These are phyloP conservation scores for Mythimna vitellina DNA, from an alignment of 2,888 invertebrate species.

Conservation along the genomic window DNA sequence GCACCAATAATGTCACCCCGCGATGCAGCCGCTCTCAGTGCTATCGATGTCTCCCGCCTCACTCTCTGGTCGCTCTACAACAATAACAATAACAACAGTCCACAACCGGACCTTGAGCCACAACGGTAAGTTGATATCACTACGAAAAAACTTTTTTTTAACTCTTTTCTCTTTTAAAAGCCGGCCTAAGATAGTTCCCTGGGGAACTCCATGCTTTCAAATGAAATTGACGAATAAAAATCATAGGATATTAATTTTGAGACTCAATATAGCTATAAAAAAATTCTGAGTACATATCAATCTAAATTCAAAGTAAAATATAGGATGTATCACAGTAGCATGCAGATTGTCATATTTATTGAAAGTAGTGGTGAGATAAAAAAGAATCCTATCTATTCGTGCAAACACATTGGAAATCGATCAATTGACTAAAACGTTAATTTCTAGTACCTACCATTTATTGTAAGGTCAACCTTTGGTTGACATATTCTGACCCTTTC, in stretches of 20 bases:
- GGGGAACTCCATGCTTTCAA: background rate
- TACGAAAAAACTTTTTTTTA: background rate
- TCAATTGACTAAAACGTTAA: background rate
- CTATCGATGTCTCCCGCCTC: constrained; percentile 94
- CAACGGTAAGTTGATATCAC: constrained; percentile 80
- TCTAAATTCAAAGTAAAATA: background rate
- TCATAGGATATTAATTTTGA: background rate
- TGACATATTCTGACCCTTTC: constrained; percentile 48
- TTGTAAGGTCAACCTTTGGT: constrained; percentile 32
- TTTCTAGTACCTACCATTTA: background rate
- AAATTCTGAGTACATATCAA: background rate
- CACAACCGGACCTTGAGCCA: constrained; percentile 87
- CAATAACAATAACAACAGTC: constrained; percentile 92
- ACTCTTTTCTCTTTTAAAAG: background rate
- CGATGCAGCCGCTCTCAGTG: constrained; percentile 90
- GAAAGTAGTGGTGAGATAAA: too few relatives aligned
- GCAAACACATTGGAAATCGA: too few relatives aligned
- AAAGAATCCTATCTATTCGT: too few relatives aligned
- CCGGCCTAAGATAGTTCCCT: constrained; percentile 18
- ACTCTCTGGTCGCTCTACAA: constrained; percentile 96
- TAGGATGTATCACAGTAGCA: background rate
- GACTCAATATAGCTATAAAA: too few relatives aligned
- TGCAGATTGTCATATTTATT: background rate
- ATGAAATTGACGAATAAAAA: background rate
- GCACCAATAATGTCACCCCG: constrained; percentile 88